Conservation (phyloP, 2,888 invertebrate genomes). For the Lasius platythorax region DNA sequence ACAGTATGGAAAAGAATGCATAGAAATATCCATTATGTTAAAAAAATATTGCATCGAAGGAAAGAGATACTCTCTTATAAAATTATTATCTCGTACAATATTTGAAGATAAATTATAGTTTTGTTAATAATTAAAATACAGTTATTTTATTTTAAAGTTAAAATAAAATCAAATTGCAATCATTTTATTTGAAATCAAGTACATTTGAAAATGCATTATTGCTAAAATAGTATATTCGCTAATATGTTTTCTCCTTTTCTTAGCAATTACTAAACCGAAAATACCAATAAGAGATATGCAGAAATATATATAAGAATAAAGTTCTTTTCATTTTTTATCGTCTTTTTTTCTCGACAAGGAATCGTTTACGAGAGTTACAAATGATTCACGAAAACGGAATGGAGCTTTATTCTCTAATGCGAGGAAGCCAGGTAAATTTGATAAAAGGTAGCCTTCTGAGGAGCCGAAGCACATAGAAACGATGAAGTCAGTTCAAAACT, state of each 20-base stretch:
- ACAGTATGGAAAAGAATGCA: background rate
- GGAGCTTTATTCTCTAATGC: background rate
- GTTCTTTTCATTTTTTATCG: background rate
- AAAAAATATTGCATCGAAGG: background rate
- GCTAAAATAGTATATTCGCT: background rate
- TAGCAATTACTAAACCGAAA: background rate
- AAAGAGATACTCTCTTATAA: background rate
- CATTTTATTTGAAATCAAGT: background rate
- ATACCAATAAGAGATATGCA: background rate
- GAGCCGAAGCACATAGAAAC: slow-evolving; percentile 40
- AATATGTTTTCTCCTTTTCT: background rate
- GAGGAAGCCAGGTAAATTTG: slow-evolving; percentile 58
- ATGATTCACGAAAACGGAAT: background rate
- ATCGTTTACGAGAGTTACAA: background rate
- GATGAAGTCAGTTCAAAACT: slow-evolving; percentile 78
- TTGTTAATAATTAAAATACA: background rate
- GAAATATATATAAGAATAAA: background rate
- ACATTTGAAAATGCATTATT: background rate
- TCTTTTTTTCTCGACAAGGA: background rate
- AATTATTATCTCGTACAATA: background rate
- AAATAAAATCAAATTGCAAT: slow-evolving; percentile 5
- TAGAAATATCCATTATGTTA: background rate
- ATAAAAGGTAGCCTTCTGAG: slow-evolving; percentile 49
- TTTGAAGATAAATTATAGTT: background rate
- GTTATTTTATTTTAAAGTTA: background rate